These are phyloP conservation scores for Tachysurus vachellii DNA, from an alignment of 2,113 vertebrate species.

Conservation along the genomic window DNA sequence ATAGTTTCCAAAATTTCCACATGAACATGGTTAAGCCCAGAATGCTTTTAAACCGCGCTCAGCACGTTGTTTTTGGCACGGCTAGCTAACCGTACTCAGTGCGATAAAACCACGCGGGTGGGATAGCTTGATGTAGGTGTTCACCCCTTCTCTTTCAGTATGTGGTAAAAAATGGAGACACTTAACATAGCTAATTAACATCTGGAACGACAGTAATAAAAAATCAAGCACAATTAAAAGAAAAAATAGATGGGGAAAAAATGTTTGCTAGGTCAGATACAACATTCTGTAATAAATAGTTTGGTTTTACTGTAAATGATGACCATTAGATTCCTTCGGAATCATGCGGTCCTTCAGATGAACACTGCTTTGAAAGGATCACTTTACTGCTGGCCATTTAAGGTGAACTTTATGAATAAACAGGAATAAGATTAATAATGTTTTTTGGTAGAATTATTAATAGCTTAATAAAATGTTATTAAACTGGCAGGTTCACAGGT, in stretches of 20 bases:
- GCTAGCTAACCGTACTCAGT: not conserved
- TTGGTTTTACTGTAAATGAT: slow-evolving; percentile 5
- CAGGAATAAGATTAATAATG: not conserved
- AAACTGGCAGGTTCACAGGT: not conserved
- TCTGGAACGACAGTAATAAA: not conserved
- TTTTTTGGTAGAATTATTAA: not conserved
- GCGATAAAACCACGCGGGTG: slow-evolving; percentile 19
- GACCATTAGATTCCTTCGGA: not conserved
- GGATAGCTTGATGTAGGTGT: slow-evolving; percentile 25
- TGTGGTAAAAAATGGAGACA: not conserved
- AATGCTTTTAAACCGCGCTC: not conserved
- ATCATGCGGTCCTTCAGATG: not conserved
- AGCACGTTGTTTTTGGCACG: slow-evolving; percentile 14
- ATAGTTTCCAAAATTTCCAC: not conserved
- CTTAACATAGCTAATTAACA: not conserved
- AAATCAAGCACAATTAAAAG: slow-evolving; percentile 7
- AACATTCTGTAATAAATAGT: not conserved
- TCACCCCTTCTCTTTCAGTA: not conserved
- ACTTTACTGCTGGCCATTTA: not conserved
- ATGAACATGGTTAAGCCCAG: not conserved
- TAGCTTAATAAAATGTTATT: not conserved
- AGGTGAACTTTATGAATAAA: not conserved
- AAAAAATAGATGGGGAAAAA: not conserved
- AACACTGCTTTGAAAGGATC: not conserved
- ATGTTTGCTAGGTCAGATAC: not conserved